Conservation (phyloP, 2,888 invertebrate species). For the Schizaphis graminum region DNA sequence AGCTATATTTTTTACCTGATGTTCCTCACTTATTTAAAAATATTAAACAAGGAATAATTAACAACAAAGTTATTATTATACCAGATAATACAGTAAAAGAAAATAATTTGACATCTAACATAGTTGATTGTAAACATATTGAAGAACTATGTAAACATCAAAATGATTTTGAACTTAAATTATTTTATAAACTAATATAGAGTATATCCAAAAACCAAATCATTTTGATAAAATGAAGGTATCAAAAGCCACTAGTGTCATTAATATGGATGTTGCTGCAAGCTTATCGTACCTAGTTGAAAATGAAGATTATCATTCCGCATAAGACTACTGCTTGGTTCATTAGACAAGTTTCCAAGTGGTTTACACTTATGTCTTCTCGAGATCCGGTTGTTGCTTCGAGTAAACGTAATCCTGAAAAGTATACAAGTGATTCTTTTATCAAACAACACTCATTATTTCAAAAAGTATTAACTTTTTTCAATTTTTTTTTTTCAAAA, state of each 20-base stretch:
- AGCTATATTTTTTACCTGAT: background rate
- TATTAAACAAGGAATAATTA: background rate
- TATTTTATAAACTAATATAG: background rate
- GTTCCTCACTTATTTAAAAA: constrained; percentile 32
- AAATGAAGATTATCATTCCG: background rate
- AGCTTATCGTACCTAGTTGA: background rate
- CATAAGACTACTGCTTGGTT: constrained; percentile 21
- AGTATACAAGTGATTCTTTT: too few relatives aligned
- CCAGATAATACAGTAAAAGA: background rate
- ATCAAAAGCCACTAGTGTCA: background rate
- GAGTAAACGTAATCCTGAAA: constrained; percentile 5
- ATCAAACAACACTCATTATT: too few relatives aligned
- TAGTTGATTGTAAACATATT: constrained; percentile 2
- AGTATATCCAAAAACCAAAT: background rate
- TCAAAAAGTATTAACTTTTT: too few relatives aligned
- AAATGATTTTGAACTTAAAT: background rate
- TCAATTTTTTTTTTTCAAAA: too few relatives aligned
- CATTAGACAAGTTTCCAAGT: background rate
- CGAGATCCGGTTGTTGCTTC: background rate
- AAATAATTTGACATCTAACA: background rate
- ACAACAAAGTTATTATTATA: background rate
- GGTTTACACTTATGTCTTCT: constrained; percentile 13
- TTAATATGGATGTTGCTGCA: background rate
- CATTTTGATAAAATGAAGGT: constrained; percentile 36
- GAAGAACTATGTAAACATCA: background rate